Percentiles rank a stretch among this genome's conserved stretches.
These are phyloP conservation scores for Eristalis pertinax DNA, from an alignment of 2,888 invertebrate genomes.

Conservation along the genomic window DNA sequence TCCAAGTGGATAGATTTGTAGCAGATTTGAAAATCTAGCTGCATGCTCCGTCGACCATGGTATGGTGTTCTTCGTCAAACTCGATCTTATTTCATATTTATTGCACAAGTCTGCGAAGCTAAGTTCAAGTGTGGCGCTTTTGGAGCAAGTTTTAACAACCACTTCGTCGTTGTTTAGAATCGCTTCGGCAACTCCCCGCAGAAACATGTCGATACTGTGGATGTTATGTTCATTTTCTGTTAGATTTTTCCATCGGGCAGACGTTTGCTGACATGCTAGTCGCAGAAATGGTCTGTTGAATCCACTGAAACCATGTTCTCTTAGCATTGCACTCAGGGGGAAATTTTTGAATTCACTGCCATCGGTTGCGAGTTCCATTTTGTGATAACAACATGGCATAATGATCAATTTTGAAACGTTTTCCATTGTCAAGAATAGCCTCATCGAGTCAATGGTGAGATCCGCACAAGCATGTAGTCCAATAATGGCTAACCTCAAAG, in stretches of 20 bases:
- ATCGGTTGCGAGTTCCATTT: slow-evolving; percentile 81
- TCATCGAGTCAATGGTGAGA: slow-evolving; percentile 86
- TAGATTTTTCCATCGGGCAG: slow-evolving; percentile 82
- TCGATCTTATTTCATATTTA: slow-evolving; percentile 74
- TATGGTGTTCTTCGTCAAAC: slow-evolving; percentile 45
- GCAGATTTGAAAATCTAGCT: slow-evolving; percentile 73
- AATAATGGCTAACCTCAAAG: slow-evolving; percentile 79
- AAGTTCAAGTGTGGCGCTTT: slow-evolving; percentile 1
- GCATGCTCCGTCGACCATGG: slow-evolving; percentile 75
- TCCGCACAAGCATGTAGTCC: slow-evolving; percentile 92
- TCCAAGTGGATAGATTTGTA: slow-evolving; percentile 74
- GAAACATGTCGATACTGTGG: slow-evolving; percentile 82
- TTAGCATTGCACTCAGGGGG: slow-evolving; percentile 84
- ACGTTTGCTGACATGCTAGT: slow-evolving; percentile 87
- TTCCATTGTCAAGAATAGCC: slow-evolving; percentile 85
- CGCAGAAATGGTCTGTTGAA: slow-evolving; percentile 87
- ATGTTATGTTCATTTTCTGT: slow-evolving; percentile 80
- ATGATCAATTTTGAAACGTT: slow-evolving; percentile 84
- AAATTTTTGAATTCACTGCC: slow-evolving; percentile 85
- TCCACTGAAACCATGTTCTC: slow-evolving; percentile 73
- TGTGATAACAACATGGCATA: slow-evolving; percentile 92
- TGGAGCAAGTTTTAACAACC: slow-evolving; percentile 67
- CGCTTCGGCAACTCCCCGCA: slow-evolving; percentile 85
- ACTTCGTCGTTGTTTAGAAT: slow-evolving; percentile 82
- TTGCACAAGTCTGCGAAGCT: slow-evolving; percentile 71